phyloP scores from a whole-genome alignment of 2,888 invertebrate genomes.

The Diarsia dahlii region DNA sequence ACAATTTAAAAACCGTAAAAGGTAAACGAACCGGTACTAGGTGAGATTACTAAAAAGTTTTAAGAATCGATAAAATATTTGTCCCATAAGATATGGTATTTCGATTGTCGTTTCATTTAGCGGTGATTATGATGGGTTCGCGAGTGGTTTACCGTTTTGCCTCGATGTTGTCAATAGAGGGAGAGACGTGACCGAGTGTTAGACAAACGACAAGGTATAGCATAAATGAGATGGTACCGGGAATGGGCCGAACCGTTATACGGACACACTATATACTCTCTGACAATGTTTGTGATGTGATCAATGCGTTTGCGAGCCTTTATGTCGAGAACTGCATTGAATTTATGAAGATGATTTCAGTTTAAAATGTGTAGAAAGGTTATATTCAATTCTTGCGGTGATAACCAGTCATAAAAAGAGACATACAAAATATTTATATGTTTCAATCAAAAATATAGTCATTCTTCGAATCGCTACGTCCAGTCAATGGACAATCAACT shows the following conservation, averaged over 20 bases:
- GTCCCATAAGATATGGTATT: slow-evolving; percentile 8
- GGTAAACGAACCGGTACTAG: not conserved
- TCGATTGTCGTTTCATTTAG: slow-evolving; percentile 45
- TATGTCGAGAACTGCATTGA: not conserved
- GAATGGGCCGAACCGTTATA: slow-evolving; percentile 64
- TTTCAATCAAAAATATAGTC: too few relatives aligned
- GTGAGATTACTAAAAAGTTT: not conserved
- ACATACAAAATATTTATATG: not conserved
- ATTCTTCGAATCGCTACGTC: not conserved
- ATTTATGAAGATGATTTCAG: not conserved
- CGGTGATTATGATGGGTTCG: slow-evolving; percentile 46
- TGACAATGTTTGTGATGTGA: slow-evolving; percentile 49
- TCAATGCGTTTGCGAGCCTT: slow-evolving; percentile 31
- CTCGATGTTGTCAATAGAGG: slow-evolving; percentile 47
- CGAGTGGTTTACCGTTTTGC: slow-evolving; percentile 55
- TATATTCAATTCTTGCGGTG: not conserved
- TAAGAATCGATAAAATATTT: slow-evolving; percentile 12
- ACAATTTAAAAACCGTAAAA: slow-evolving; percentile 1
- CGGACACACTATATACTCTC: slow-evolving; percentile 46
- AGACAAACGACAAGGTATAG: slow-evolving; percentile 59
- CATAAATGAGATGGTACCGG: slow-evolving; percentile 39
- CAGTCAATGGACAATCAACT: slow-evolving; percentile 8
- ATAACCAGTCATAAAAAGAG: not conserved
- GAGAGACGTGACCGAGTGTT: slow-evolving; percentile 56
- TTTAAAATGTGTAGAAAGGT: not conserved